These are phyloP conservation scores for Pteropus alecto DNA, from an alignment of 2,113 vertebrate genomes.

Conservation along the genomic window DNA sequence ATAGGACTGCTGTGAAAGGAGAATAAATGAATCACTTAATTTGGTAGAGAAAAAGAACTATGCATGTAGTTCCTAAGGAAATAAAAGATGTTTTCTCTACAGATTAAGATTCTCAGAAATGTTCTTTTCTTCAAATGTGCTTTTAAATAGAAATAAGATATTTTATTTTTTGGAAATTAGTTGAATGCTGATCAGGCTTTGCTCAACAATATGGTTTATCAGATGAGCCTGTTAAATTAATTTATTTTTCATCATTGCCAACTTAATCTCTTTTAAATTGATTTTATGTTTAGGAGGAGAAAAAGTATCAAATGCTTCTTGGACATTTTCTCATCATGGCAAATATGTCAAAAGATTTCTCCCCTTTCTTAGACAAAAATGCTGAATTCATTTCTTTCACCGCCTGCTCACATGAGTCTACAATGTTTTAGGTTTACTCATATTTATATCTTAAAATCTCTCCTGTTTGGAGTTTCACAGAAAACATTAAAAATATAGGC, in stretches of 20 bases:
- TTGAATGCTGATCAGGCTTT: neutral
- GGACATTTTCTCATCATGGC: neutral
- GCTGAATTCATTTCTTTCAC: neutral
- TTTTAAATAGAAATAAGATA: neutral
- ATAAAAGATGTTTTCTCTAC: neutral
- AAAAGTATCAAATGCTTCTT: neutral
- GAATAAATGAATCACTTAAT: constrained; percentile 36
- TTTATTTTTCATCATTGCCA: neutral
- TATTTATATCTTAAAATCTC: neutral
- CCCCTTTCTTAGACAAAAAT: neutral
- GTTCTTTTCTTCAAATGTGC: neutral
- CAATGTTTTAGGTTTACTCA: neutral
- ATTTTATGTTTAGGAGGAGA: neutral
- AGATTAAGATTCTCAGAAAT: neutral
- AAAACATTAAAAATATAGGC: neutral
- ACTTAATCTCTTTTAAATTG: constrained; percentile 23
- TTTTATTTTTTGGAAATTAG: neutral
- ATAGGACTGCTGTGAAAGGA: neutral
- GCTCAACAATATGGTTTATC: neutral
- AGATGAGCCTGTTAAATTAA: neutral
- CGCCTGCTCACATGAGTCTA: neutral
- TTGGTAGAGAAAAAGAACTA: neutral
- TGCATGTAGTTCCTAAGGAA: neutral
- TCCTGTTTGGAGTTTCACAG: neutral
- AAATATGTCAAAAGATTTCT: neutral